Conservation (phyloP, 2,113 vertebrate genomes). For the Gulo gulo region DNA sequence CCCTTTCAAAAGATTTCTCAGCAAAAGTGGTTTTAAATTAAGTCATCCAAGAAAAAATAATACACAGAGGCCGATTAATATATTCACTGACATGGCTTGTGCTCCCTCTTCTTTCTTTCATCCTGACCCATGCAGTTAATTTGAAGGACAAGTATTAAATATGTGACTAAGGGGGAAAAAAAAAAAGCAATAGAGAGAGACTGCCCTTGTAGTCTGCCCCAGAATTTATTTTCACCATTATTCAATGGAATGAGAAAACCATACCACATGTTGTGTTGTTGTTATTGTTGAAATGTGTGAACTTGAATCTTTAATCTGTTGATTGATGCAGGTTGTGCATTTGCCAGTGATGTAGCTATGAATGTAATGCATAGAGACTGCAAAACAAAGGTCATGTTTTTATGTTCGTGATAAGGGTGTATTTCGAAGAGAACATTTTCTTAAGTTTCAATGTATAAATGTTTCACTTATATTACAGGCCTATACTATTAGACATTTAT, state of each 20-base stretch:
- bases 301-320: not conserved
- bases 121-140: not conserved
- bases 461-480: not conserved
- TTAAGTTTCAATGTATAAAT: not conserved
- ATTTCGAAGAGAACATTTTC: not conserved
- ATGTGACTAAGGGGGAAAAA: not conserved
- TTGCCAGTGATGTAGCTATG: not conserved
- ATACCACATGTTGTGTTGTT: not conserved
- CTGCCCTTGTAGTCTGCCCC: not conserved
- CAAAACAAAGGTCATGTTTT: not conserved
- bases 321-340: not conserved
- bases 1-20: constrained; percentile 58
- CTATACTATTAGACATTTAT: not conserved
- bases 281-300: not conserved
- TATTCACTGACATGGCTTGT: not conserved
- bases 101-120: not conserved
- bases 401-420: not conserved
- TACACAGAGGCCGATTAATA: constrained; percentile 48
- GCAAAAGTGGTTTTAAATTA: constrained; percentile 71
- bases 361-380: not conserved
- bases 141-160: constrained; percentile 17
- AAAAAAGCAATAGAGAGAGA: not conserved
- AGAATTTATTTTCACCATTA: not conserved
- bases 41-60: constrained; percentile 52
- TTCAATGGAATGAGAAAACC: not conserved